Percentiles rank a stretch among this genome's conserved stretches.
phyloP scores from a whole-genome alignment of 1,140 invertebrate species.

The Atta texana region DNA sequence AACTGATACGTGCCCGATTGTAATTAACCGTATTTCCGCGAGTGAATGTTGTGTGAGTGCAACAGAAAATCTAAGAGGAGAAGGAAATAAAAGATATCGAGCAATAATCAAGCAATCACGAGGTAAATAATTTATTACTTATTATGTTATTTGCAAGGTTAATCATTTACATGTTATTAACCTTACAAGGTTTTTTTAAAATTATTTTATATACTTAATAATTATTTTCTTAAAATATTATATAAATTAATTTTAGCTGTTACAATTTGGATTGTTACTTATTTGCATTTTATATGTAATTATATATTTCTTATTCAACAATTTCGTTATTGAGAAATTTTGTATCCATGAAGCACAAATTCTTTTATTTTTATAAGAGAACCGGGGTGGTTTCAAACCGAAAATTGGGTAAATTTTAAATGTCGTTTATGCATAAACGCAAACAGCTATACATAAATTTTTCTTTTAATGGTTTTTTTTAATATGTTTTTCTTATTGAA shows the following conservation, averaged over 20 bases:
- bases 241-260: neutral
- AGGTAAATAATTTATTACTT: constrained; percentile 5
- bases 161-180: no score
- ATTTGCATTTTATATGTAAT: no score
- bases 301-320: neutral
- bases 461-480: no score
- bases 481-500: no score
- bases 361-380: no score
- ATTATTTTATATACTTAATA: neutral
- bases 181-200: no score
- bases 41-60: neutral
- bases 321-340: neutral
- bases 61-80: neutral
- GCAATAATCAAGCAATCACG: neutral
- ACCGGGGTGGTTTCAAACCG: no score
- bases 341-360: neutral
- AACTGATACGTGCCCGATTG: neutral
- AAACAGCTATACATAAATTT: no score
- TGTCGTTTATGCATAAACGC: no score
- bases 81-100: neutral
- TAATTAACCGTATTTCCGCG: constrained; percentile 1
- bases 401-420: no score
- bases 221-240: neutral
- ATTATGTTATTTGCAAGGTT: neutral
- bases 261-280: neutral